Evolutionary conservation across 1,140 invertebrate species (phyloP).

Genomic region (Cotesia glomerata): DNA sequence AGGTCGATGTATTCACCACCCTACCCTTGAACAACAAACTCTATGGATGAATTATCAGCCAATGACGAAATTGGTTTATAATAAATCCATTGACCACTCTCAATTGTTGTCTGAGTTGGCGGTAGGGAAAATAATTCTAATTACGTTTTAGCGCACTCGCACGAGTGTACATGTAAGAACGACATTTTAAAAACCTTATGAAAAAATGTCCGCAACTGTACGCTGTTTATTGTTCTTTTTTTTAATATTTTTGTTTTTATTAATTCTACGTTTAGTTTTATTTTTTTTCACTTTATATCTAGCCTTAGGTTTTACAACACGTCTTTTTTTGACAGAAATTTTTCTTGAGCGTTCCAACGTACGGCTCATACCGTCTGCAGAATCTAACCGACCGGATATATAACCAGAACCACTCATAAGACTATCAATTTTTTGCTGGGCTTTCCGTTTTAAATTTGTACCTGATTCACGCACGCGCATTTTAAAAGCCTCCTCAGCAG

Average conservation of each 20-base stretch:
- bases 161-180: constrained; percentile 36
- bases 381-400: too few relatives aligned
- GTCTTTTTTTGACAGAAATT: not conserved
- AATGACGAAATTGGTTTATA: constrained; percentile 56
- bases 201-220: not conserved
- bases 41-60: constrained; percentile 49
- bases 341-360: not conserved
- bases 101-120: constrained; percentile 55
- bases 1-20: constrained; percentile 54
- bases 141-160: constrained; percentile 47
- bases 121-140: constrained; percentile 58
- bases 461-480: too few relatives aligned
- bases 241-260: not conserved
- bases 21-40: constrained; percentile 52
- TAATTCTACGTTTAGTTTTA: not conserved
- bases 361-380: not conserved
- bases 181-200: constrained; percentile 15
- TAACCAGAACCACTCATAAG: too few relatives aligned
- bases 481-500: too few relatives aligned
- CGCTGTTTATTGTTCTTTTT: not conserved
- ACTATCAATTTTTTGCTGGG: too few relatives aligned
- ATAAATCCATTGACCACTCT: too few relatives aligned
- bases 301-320: not conserved
- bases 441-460: too few relatives aligned
- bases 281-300: not conserved